phyloP scores from a whole-genome alignment of 2,113 vertebrate species.

The Atherinomorus stipes region DNA sequence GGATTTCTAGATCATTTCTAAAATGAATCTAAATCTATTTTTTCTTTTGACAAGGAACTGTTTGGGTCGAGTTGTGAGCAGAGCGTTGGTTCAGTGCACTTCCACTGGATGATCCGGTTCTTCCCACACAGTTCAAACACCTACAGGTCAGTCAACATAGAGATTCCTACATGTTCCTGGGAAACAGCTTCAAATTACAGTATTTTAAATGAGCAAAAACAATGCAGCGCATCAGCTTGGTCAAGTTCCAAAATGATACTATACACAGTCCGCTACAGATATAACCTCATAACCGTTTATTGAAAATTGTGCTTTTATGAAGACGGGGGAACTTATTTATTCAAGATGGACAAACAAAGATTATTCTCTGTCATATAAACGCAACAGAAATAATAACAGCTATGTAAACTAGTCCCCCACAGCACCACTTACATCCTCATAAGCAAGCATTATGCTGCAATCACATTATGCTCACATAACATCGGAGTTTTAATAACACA shows the following conservation, averaged over 20 bases:
- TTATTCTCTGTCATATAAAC: slow-evolving; percentile 63
- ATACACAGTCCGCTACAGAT: slow-evolving; percentile 12
- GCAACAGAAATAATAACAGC: slow-evolving; percentile 65
- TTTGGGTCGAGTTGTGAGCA: neutral
- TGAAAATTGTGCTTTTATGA: slow-evolving; percentile 66
- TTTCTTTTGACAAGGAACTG: too few relatives aligned
- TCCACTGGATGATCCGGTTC: neutral
- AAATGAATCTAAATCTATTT: too few relatives aligned
- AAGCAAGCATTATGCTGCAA: slow-evolving; percentile 68
- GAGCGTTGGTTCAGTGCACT: neutral
- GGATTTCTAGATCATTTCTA: too few relatives aligned
- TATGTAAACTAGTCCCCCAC: slow-evolving; percentile 67
- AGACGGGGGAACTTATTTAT: slow-evolving; percentile 56
- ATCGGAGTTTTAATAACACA: slow-evolving; percentile 69
- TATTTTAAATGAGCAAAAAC: neutral
- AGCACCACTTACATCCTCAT: slow-evolving; percentile 70
- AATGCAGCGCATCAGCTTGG: slow-evolving; percentile 5
- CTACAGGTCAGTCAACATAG: slow-evolving; percentile 1
- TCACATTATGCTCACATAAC: slow-evolving; percentile 65
- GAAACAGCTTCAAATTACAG: slow-evolving; percentile 28
- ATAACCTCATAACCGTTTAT: slow-evolving; percentile 35
- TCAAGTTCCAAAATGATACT: slow-evolving; percentile 30
- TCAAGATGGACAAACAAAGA: slow-evolving; percentile 39
- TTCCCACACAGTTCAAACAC: slow-evolving; percentile 17
- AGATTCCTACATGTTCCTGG: slow-evolving; percentile 2